Conservation (phyloP, 53 echinoderm and acorn worm genomes). For the Hippasteria phrygiana region DNA sequence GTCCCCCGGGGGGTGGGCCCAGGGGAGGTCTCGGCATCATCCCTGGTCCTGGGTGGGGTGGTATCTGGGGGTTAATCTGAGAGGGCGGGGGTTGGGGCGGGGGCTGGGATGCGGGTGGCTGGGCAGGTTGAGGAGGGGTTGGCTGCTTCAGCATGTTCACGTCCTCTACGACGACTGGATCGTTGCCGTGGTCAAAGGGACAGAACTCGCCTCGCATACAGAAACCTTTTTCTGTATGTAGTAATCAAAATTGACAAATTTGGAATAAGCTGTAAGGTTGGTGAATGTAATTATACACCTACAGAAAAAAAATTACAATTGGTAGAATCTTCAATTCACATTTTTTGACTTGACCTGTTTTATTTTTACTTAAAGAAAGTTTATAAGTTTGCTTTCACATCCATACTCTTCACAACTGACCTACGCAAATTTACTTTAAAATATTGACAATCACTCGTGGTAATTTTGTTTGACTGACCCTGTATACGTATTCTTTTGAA, state of each 20-base stretch:
- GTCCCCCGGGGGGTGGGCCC: constrained; percentile 18
- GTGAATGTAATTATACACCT: no score
- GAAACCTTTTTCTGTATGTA: constrained; percentile 88
- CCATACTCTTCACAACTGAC: no score
- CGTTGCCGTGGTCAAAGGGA: constrained; percentile 93
- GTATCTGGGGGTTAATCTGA: constrained; percentile 30
- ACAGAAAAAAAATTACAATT: no score
- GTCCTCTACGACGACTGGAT: constrained; percentile 95
- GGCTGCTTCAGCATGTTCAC: constrained; percentile 56
- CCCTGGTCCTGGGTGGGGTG: neutral
- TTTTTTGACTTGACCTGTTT: no score
- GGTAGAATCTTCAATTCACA: no score
- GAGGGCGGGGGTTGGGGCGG: constrained; percentile 80
- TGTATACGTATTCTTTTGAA: no score
- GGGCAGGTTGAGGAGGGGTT: constrained; percentile 8
- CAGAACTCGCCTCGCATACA: constrained; percentile 98
- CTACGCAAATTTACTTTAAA: no score
- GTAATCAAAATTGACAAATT: neutral
- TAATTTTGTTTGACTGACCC: no score
- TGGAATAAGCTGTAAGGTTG: neutral
- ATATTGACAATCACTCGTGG: no score
- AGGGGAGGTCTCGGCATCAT: constrained; percentile 25
- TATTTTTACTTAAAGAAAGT: no score
- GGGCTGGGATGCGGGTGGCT: constrained; percentile 70
- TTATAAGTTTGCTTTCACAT: no score